phyloP scores from a whole-genome alignment of 2,113 vertebrate species.

The Syngnathus floridae region DNA sequence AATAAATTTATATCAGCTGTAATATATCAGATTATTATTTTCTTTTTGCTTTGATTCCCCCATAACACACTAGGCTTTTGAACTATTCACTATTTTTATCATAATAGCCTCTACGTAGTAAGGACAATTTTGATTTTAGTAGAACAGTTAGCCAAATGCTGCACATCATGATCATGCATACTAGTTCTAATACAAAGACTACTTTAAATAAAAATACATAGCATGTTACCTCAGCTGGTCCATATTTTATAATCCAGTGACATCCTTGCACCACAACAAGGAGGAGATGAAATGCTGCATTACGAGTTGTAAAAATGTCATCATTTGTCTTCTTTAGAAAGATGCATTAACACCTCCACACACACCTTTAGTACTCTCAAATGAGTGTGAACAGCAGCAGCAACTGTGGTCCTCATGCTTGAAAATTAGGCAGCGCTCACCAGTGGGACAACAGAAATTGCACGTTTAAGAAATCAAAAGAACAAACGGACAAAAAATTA shows the following conservation, averaged over 20 bases:
- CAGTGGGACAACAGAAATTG: background rate
- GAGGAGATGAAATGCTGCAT: background rate
- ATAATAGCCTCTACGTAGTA: conserved; percentile 16
- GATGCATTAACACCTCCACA: background rate
- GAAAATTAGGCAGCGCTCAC: too few species aligned
- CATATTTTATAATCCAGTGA: background rate
- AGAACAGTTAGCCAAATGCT: conserved; percentile 4
- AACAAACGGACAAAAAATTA: background rate
- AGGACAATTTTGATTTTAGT: conserved; percentile 23
- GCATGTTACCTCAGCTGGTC: background rate
- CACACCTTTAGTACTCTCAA: background rate
- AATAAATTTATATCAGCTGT: background rate
- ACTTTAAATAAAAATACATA: background rate
- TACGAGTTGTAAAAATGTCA: too few species aligned
- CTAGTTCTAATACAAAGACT: background rate
- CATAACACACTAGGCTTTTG: background rate
- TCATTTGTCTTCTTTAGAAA: background rate
- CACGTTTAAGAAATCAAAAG: background rate
- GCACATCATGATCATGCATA: background rate
- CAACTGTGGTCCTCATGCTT: background rate
- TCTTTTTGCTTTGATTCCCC: background rate
- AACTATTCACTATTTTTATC: conserved; percentile 3
- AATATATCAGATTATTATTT: background rate
- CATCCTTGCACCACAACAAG: background rate
- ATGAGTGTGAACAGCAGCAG: background rate